Percentiles rank a stretch among this genome's conserved stretches.
These are phyloP conservation scores for Hirudinaria manillensis DNA, from an alignment of 2,888 invertebrate species.

Conservation along the genomic window DNA sequence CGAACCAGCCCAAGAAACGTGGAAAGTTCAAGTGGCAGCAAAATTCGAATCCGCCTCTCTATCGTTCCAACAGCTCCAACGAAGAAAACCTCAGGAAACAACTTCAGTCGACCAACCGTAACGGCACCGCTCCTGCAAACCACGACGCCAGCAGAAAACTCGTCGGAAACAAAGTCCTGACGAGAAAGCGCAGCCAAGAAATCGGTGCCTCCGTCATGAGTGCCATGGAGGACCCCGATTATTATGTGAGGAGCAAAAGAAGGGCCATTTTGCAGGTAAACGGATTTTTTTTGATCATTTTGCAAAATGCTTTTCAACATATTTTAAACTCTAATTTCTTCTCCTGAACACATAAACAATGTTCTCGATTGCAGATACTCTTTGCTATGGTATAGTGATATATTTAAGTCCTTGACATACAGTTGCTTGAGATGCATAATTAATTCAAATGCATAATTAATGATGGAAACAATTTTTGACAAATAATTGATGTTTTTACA, in stretches of 20 bases:
- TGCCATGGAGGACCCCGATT: constrained; percentile 29
- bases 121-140: not conserved
- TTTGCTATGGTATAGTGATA: too few relatives aligned
- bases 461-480: too few relatives aligned
- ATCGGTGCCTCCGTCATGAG: constrained; percentile 19
- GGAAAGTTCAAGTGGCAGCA: constrained; percentile 27
- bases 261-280: constrained; percentile 20
- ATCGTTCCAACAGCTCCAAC: not conserved
- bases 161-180: constrained; percentile 11
- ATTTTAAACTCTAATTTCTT: too few relatives aligned
- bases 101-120: not conserved
- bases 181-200: constrained; percentile 26
- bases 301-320: not conserved
- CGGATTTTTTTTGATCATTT: not conserved
- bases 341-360: too few relatives aligned
- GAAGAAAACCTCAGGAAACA: not conserved
- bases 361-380: too few relatives aligned
- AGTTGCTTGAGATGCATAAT: too few relatives aligned
- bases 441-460: too few relatives aligned
- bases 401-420: too few relatives aligned
- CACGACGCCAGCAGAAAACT: not conserved
- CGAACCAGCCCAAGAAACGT: constrained; percentile 24
- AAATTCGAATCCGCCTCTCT: not conserved
- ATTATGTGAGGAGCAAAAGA: constrained; percentile 12
- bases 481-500: too few relatives aligned